Evolutionary conservation across 2,888 invertebrate species (phyloP).

Genomic region (Nemoura dubitans): DNA sequence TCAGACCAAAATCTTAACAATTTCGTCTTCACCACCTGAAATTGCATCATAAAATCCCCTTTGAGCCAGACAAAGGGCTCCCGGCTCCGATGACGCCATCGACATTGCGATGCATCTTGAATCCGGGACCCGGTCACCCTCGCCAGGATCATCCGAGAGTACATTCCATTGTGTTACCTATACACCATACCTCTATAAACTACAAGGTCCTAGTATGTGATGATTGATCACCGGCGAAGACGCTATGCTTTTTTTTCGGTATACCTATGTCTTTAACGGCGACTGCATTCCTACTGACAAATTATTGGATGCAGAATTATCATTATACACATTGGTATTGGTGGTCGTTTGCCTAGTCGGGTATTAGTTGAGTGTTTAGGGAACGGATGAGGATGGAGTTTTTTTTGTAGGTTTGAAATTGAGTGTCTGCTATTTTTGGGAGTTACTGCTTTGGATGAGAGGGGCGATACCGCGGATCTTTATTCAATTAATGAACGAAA

Average conservation of each 20-base stretch:
- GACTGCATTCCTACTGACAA: slow-evolving; percentile 3
- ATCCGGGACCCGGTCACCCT: neutral
- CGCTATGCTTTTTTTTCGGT: neutral
- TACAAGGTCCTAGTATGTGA: neutral
- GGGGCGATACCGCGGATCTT: neutral
- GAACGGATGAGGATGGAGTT: neutral
- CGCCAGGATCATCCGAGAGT: neutral
- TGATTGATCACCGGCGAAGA: neutral
- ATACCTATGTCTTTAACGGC: neutral
- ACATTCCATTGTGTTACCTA: slow-evolving; percentile 2
- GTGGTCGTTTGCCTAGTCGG: neutral
- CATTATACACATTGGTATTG: neutral
- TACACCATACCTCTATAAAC: neutral
- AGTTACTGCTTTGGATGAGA: neutral
- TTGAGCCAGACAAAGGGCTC: neutral
- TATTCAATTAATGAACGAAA: neutral
- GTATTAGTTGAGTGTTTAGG: neutral
- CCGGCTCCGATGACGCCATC: neutral
- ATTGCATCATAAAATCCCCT: too few relatives aligned
- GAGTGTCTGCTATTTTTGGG: neutral
- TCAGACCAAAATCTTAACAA: too few relatives aligned
- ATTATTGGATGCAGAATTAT: neutral
- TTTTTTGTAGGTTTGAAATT: neutral
- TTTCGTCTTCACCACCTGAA: too few relatives aligned
- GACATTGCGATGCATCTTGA: neutral